Evolutionary conservation across 2,888 invertebrate genomes (phyloP), one percentile per base, ranked within the genome.

Genomic region (Hipparchia semele): DNA sequence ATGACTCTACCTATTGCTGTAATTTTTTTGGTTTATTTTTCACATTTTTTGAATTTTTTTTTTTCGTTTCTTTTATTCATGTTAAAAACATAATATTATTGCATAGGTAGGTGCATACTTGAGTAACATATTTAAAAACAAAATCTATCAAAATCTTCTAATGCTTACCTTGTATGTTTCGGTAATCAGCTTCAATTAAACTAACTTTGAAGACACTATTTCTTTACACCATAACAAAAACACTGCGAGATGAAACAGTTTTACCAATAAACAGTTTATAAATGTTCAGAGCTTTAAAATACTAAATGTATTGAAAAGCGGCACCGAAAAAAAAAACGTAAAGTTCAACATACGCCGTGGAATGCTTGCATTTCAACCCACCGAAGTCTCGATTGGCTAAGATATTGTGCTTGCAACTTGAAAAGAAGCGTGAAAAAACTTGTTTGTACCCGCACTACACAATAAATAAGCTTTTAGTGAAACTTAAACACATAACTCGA

Each of bases 331-430:
- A 87, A 90, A 90, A 90, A 90, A 69, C 53, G 88, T 86, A 83
- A 90, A 90, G 93, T 94, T 94, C 93, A 94, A 92, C 87, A 94
- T 89, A 89, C 93, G 90, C 86, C 76, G 75, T 86, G 93, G 93
- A 92, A 94, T 94, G 93, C 90, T 86, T 90, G 89, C 90, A 91
- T 92, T 92, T 91, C 87, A 87, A 90, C 85, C 85, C 82, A 84
- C 81, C 80, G 80, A 81, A 81, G 80, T 79, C 81, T 84, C 81
- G 83, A 83, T 83, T 80, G 80, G 80, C 83, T 74, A 49, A 77
- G 72, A 77, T 79, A 68, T 70, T 72, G 68, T 66, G 69, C 64
- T 64, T 76, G 74, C 71, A 75, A 67, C 71, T 73, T 69, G 62
- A 71, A 73, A 62, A 75, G 23, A 12, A 53, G 33, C 65, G 33